Evolutionary conservation across 2,113 vertebrate genomes (phyloP), one percentile per base, ranked within the genome.

Genomic region (Lota lota): DNA sequence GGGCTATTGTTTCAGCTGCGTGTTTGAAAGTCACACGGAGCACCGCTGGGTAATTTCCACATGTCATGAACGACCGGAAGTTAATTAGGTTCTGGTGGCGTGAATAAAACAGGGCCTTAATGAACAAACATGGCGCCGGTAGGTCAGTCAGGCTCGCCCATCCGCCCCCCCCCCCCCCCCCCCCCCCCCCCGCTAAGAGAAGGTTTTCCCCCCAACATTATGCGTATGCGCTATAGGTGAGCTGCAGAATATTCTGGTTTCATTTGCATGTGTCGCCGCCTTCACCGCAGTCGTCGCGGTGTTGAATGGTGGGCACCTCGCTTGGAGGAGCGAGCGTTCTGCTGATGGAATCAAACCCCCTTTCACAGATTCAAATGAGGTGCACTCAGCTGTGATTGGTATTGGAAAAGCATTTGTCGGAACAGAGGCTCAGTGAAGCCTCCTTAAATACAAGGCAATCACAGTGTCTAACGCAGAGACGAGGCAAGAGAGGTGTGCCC

Each of bases 351-450:
- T 91, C 85, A 90, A 89, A 91, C 87, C 72, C 83, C 87, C 82
- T 92, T 93, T 92, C 86, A 91, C 84, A 85, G 77, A 91, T 91
- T 92, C 88, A 92, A 91, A 92, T 91, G 89, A 92, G 88, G 85
- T 86, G 88, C 81, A 88, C 87, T 90, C 82, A 84, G 83, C 90
- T 90, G 88, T 89, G 90, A 93, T 91, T 88, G 89, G 85, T 92
- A 92, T 92, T 92, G 91, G 90, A 93, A 91, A 92, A 90, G 86
- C 85, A 87, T 89, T 90, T 91, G 89, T 90, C 87, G 83, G 84
- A 88, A 88, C 84, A 85, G 83, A 87, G 88, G 81, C 87, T 88
- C 85, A 87, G 81, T 86, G 88, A 90, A 90, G 79, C 80, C 83
- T 83, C 87, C 86, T 88, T 92, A 92, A 91, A 93, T 92, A 90